Conservation (phyloP, 1,140 invertebrate species). For the Trachymyrmex cornetzi region DNA sequence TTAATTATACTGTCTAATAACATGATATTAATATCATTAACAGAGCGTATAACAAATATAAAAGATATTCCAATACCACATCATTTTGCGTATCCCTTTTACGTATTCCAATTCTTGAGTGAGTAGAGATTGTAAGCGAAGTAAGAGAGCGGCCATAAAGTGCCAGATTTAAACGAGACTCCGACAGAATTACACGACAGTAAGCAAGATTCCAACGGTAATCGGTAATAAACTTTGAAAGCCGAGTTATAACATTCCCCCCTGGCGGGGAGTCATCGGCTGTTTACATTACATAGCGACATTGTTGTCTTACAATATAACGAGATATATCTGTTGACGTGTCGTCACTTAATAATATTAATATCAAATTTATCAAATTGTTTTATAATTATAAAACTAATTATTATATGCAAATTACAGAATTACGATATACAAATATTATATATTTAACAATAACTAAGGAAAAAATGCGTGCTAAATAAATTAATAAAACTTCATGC, state of each 20-base stretch:
- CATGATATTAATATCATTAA: background rate
- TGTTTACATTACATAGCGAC: conserved; percentile 44
- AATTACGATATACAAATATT: background rate
- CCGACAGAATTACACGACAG: conserved; percentile 33
- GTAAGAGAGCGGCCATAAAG: conserved; percentile 40
- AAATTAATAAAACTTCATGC: background rate
- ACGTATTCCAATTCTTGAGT: background rate
- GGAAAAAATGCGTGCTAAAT: background rate
- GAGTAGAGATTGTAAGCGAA: conserved; percentile 27
- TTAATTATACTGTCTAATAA: conserved; percentile 6
- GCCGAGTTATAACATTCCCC: background rate
- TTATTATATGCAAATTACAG: background rate
- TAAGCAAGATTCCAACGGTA: conserved; percentile 20
- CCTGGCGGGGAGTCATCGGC: conserved; percentile 13
- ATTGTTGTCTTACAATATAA: conserved; percentile 15
- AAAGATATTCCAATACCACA: conserved; percentile 4
- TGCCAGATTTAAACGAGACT: conserved; percentile 13
- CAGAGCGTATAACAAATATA: background rate
- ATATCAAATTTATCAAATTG: background rate
- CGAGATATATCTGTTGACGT: background rate
- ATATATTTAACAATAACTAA: background rate
- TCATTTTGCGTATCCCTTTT: background rate
- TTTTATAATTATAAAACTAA: background rate
- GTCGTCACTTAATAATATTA: background rate
- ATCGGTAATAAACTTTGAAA: conserved; percentile 44